Base-by-base conservation (phyloP, 1,140 invertebrate species). In the Lycorma delicatula region DNA sequence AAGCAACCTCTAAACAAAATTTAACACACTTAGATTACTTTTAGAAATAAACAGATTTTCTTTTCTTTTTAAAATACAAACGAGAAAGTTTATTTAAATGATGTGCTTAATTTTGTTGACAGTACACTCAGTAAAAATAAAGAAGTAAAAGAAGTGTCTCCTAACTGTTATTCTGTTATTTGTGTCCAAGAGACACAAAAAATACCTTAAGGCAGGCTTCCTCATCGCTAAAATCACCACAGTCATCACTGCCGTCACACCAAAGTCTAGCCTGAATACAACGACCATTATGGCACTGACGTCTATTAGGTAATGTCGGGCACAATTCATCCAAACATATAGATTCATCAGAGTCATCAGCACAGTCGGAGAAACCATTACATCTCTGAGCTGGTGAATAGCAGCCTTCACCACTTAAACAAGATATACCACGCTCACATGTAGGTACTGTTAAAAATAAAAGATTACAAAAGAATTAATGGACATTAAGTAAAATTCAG, bases 171-270 rank as follows among this genome's bases (percentile, higher is more conserved):
- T n/a, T n/a, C n/a, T n/a, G n/a, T n/a, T n/a, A 20, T n/a, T n/a
- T n/a, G n/a, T n/a, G n/a, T n/a, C n/a, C n/a, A n/a, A n/a, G n/a
- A n/a, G 23, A 48, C 3, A 51, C 6, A 31, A 20, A 20, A 60
- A 54, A 28, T 46, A 66, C 63, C 41, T 60, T 60, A 6, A 67
- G 66, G 56, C 76, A 78, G 60, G 70, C 68, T 25, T 71, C 70
- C 52, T 79, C 77, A 62, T 80, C 78, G 12, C 72, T 75, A 25
- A 65, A 69, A 60, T 79, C 78, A 4, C 77, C 76, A 62, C 79
- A 80, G 60, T 79, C 76, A 63, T 79, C 73, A 12, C 73, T 69
- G 0, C 74, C 74, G 64, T 79, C 76, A 63, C 79, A 81, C 56
- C 70, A 71, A 6, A 79, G 64, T 23, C 67, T 66, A 18, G 67